Evolutionary conservation across 2,888 invertebrate genomes (phyloP), one percentile per base, ranked within the genome.

Genomic region (Thalpophila matura): DNA sequence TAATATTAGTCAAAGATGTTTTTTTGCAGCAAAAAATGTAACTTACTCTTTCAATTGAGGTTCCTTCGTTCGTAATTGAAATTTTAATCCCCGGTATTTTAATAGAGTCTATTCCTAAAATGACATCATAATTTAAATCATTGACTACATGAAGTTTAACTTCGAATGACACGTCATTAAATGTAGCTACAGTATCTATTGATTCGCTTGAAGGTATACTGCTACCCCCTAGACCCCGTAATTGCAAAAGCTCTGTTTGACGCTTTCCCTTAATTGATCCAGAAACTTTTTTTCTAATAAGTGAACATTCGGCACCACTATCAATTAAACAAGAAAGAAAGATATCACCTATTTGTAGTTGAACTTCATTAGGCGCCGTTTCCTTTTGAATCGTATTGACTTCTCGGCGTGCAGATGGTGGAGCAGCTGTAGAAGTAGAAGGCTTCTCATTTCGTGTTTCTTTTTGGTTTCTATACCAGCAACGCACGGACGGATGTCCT

Each of bases 261-360:
- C 42, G 42, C 14, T 42, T 42, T 3, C 42, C 42, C 3, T 6
- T 12, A 2, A 42, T 29, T 16, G 50, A 40, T 0, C 50, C 29
- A n/a, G 51, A 20, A 22, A 18, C 3, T 22, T 29, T 29, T 40
- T 18, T 31, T n/a, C 6, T 31, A 29, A 42, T 40, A 10, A 42
- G 22, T 6, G 42, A 40, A 37, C 38, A 51, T 27, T 50, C 50
- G 14, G 27, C 38, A 5, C 27, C 50, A 12, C 16, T 38, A 31
- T 40, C 51, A 31, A 51, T 51, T 40, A 40, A 40, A 16, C 51
- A 40, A 40, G 29, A 22, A 26, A 42, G 24, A 7, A 9, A 4
- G 12, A 29, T 31, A 22, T 51, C 18, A 51, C 51, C 40, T 18
- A 51, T 51, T 26, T 40, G 22, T 24, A n/a, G n/a, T n/a, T n/a